phyloP scores from a whole-genome alignment of 2,888 invertebrate genomes.

The Scaptomyza reducta region DNA sequence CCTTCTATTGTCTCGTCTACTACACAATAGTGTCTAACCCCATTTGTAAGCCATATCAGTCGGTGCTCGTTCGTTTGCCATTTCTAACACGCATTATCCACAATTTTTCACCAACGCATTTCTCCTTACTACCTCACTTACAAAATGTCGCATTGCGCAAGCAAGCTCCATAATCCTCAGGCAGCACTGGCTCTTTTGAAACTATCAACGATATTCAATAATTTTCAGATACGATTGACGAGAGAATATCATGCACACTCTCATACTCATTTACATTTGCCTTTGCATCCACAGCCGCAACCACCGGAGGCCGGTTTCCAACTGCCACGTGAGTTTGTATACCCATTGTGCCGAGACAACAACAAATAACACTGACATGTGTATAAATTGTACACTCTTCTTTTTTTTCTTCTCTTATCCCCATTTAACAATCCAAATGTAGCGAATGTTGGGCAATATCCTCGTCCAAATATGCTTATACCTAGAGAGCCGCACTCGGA shows the following conservation, averaged over 20 bases:
- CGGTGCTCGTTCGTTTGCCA: conserved; percentile 49
- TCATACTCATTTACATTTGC: conserved; percentile 96
- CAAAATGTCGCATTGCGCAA: conserved; percentile 52
- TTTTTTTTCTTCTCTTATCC: conserved; percentile 17
- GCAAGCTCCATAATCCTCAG: conserved; percentile 53
- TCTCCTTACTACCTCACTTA: conserved; percentile 42
- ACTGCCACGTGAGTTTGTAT: conserved; percentile 86
- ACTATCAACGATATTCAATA: conserved; percentile 81
- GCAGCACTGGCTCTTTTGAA: conserved; percentile 82
- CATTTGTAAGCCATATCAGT: conserved; percentile 44
- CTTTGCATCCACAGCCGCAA: conserved; percentile 91
- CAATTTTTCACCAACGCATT: conserved; percentile 37
- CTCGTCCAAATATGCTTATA: conserved; percentile 85
- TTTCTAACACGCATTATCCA: conserved; percentile 62
- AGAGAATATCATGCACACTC: conserved; percentile 97
- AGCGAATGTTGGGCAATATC: conserved; percentile 85
- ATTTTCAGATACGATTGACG: conserved; percentile 93
- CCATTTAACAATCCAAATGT: conserved; percentile 15
- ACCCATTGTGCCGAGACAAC: conserved; percentile 54
- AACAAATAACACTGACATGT: conserved; percentile 32
- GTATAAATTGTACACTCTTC: conserved; percentile 20
- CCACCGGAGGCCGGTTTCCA: conserved; percentile 89
- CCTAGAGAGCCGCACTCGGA: conserved; percentile 85
- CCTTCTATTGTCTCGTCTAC: conserved; percentile 11
- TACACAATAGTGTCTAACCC: conserved; percentile 42